Evolutionary conservation across 37 sponge, comb jelly and placozoan genomes (phyloP).

Genomic region (Dysidea cf. avara): DNA sequence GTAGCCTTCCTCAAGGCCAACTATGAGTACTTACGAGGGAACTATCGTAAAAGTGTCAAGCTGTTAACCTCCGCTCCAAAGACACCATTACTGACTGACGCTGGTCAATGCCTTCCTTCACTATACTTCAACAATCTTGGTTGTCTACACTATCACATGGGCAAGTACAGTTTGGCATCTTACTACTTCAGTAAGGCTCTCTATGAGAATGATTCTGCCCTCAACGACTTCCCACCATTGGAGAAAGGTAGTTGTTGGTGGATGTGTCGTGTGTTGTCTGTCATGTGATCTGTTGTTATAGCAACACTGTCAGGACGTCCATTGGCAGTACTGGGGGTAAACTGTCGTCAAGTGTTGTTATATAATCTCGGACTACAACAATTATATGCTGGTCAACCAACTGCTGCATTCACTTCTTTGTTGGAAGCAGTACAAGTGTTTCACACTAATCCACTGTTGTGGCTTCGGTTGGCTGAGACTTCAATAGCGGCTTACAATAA

Average conservation of each 20-base stretch:
- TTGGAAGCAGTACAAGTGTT: slow-evolving; percentile 88
- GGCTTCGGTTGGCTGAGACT: slow-evolving; percentile 94
- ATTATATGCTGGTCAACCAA: slow-evolving; percentile 83
- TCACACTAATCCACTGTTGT: slow-evolving; percentile 88
- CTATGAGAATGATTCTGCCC: slow-evolving; percentile 91
- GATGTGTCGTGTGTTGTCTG: not conserved
- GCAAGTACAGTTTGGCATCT: slow-evolving; percentile 80
- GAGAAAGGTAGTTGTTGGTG: slow-evolving; percentile 55
- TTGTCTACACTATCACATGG: slow-evolving; percentile 86
- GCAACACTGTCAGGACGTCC: slow-evolving; percentile 89
- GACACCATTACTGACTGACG: slow-evolving; percentile 70
- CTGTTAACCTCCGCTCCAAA: slow-evolving; percentile 79
- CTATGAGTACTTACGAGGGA: slow-evolving; percentile 74
- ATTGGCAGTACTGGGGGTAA: slow-evolving; percentile 71
- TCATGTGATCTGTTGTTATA: slow-evolving; percentile 1
- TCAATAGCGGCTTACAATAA: slow-evolving; percentile 77
- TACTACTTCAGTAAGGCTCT: slow-evolving; percentile 89
- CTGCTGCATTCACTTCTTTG: slow-evolving; percentile 89
- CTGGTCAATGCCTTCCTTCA: slow-evolving; percentile 88
- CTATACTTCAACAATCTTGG: slow-evolving; percentile 95
- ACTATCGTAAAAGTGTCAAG: slow-evolving; percentile 77
- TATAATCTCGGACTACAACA: slow-evolving; percentile 94
- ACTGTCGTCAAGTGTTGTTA: slow-evolving; percentile 87
- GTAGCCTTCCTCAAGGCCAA: slow-evolving; percentile 87
- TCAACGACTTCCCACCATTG: slow-evolving; percentile 80